Evolutionary conservation across 1,140 invertebrate species (phyloP).

Genomic region (Ooceraea biroi): DNA sequence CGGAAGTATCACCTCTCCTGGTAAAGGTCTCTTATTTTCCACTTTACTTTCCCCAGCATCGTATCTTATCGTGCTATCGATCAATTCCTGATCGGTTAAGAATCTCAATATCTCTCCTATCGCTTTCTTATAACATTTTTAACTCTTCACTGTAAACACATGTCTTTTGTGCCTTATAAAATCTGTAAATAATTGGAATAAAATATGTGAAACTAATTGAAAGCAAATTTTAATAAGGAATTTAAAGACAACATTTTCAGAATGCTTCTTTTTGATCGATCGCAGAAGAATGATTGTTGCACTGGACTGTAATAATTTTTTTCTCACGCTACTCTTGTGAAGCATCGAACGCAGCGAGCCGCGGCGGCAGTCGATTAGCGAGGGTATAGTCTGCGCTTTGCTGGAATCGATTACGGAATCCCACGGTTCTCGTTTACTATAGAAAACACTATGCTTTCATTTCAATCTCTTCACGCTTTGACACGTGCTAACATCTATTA

Average conservation of each 20-base stretch:
- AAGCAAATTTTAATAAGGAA: neutral
- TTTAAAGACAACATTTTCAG: neutral
- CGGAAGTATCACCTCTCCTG: neutral
- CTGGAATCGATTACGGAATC: constrained; percentile 60
- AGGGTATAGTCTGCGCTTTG: constrained; percentile 47
- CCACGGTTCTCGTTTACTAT: constrained; percentile 49
- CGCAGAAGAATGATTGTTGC: constrained; percentile 31
- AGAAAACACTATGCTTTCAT: constrained; percentile 41
- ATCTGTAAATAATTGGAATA: neutral
- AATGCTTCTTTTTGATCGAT: constrained; percentile 41
- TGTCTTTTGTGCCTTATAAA: neutral
- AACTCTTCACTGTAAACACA: too few species aligned
- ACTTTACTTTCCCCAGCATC: neutral
- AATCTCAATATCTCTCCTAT: neutral
- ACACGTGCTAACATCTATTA: constrained; percentile 23
- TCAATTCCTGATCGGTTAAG: neutral
- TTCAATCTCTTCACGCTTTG: constrained; percentile 32
- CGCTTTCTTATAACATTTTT: neutral
- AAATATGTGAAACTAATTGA: neutral
- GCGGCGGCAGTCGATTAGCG: constrained; percentile 47
- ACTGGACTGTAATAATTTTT: constrained; percentile 39
- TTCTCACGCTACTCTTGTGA: constrained; percentile 27
- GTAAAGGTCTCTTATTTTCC: neutral
- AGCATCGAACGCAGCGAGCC: constrained; percentile 48
- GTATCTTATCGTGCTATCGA: neutral